Base-by-base conservation (phyloP, 2,113 vertebrate species). In the Rhineura floridana region DNA sequence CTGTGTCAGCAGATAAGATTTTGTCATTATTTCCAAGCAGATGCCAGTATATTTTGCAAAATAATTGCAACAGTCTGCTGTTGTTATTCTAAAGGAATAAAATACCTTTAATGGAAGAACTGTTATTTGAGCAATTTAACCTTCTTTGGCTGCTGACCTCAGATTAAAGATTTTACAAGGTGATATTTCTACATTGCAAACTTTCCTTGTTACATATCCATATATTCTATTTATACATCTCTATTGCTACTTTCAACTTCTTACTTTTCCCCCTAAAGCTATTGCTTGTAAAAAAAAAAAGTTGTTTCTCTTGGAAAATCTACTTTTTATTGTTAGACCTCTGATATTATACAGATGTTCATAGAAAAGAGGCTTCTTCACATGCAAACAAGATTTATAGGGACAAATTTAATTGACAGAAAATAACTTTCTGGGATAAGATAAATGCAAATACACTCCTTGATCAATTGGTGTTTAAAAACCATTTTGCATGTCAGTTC, bases 271-370 rank as follows among this genome's bases (percentile, higher is more conserved):
- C 76, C 84, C 91, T 86, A 73, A 93, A 88, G 72, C n/a, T 80
- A 76, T 65, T 87, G 72, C 30, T 33, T 88, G 73, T 15, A 63
- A 88, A 89, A 91, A 81, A 89, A 30, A 59, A 78, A 69, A 5
- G 75, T 83, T 85, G 59, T 81, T 83, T 19, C n/a, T 91, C 82
- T 67, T 76, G 21, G 48, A 83, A 89, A 88, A 89, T 44, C 21
- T 67, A 86, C 73, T 83, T 72, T 42, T 89, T 42, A 82, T 52
- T 23, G 72, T 81, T 42, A 25, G 72, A 78, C 48, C 81, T 84
- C 91, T 48, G 52, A 91, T 90, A 89, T 84, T 89, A 89, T 93
- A 90, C 86, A 83, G 4, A 33, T 76, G 85, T 59, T 65, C 52
- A 81, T 86, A 70, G 88, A 91, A 85, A 89, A 88, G 46, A 85